Percentiles rank a stretch among this genome's conserved stretches.
phyloP scores from a whole-genome alignment of 2,888 invertebrate species.

The Sinotaia quadrata region DNA sequence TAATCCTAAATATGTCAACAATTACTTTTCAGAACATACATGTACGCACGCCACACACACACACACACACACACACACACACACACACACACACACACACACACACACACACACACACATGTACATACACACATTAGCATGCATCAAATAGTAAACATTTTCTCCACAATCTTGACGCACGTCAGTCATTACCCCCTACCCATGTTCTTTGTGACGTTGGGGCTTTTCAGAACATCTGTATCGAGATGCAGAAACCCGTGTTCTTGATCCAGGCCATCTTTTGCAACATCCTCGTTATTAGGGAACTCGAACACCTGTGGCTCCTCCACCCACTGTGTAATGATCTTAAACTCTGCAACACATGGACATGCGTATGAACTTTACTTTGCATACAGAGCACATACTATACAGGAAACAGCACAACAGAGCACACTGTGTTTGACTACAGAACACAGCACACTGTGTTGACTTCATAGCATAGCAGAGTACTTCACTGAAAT shows the following conservation, averaged over 20 bases:
- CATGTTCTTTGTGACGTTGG: constrained; percentile 49
- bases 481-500: no score
- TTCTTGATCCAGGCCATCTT: constrained; percentile 38
- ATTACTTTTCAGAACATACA: no score
- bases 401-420: no score
- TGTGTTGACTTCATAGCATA: no score
- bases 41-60: constrained; percentile 3
- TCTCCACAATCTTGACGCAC: not conserved
- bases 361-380: not conserved
- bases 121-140: not conserved
- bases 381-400: not conserved
- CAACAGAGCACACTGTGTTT: no score
- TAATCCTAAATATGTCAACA: no score
- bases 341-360: constrained; percentile 59
- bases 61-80: constrained; percentile 5
- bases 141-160: not conserved
- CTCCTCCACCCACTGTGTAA: constrained; percentile 55
- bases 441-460: no score
- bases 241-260: constrained; percentile 44
- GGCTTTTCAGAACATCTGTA: constrained; percentile 39
- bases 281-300: constrained; percentile 39
- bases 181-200: constrained; percentile 39
- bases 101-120: constrained; percentile 9
- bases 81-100: constrained; percentile 17
- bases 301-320: constrained; percentile 57